phyloP scores from a whole-genome alignment of 2,888 invertebrate species.

The Didymodactylos carnosus region DNA sequence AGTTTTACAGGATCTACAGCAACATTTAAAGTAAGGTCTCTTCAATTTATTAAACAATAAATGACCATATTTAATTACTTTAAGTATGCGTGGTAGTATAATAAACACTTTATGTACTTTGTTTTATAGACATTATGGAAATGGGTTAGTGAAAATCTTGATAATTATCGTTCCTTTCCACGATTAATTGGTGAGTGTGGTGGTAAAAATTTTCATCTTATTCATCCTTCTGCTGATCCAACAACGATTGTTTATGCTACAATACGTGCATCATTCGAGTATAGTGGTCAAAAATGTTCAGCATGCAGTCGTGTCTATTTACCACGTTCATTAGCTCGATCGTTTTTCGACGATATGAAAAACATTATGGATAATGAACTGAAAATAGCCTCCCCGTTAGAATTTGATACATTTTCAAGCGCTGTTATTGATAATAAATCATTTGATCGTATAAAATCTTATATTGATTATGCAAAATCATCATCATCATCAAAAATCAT shows the following conservation, averaged over 20 bases:
- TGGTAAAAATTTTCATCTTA: conserved; percentile 93
- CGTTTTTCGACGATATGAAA: conserved; percentile 48
- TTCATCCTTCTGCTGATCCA: conserved; percentile 72
- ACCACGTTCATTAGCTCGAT: conserved; percentile 54
- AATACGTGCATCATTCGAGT: conserved; percentile 80
- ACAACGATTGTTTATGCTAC: conserved; percentile 60
- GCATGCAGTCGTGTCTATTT: conserved; percentile 92
- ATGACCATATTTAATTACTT: no score
- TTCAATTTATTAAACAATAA: no score
- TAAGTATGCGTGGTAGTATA: no score
- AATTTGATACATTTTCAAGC: conserved; percentile 62
- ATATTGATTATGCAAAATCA: conserved; percentile 65
- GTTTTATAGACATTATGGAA: conserved; percentile 49
- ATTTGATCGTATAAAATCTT: conserved; percentile 64
- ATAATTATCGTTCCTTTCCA: conserved; percentile 67
- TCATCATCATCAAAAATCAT: conserved; percentile 52
- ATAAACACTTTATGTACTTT: conserved; percentile 18
- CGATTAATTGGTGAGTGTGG: conserved; percentile 81
- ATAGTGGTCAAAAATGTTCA: conserved; percentile 83
- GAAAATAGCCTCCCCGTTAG: conserved; percentile 34
- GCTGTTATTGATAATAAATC: conserved; percentile 86
- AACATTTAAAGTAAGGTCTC: conserved; percentile 31
- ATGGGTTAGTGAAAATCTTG: conserved; percentile 68
- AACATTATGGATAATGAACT: background rate
- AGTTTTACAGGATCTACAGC: conserved; percentile 96